Evolutionary conservation across 2,113 vertebrate genomes (phyloP).

Genomic region (Lampris megalopsis): DNA sequence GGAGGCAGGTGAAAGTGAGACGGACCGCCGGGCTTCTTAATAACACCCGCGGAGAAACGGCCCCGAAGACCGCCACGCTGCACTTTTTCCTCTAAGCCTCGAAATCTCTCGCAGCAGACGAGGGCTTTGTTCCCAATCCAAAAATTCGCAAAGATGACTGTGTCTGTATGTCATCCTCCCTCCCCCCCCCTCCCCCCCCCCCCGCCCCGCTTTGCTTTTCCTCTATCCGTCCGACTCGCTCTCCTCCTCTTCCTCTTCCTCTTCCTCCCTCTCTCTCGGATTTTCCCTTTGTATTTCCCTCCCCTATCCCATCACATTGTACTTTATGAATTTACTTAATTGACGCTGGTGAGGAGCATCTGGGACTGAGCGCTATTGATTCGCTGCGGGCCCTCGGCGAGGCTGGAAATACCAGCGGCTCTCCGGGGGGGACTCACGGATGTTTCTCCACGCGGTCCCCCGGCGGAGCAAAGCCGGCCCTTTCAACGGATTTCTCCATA

Average conservation of each 20-base stretch:
- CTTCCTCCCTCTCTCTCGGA: constrained; percentile 2
- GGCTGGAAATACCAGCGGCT: constrained; percentile 77
- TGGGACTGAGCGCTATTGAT: constrained; percentile 76
- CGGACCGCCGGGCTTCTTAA: constrained; percentile 69
- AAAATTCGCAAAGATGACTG: constrained; percentile 46
- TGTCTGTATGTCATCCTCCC: not conserved
- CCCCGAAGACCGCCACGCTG: constrained; percentile 29
- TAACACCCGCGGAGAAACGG: constrained; percentile 60
- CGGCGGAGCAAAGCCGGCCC: constrained; percentile 48
- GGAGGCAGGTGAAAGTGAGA: constrained; percentile 73
- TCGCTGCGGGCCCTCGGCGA: constrained; percentile 67
- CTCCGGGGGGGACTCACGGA: constrained; percentile 68
- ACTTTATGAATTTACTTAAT: constrained; percentile 82
- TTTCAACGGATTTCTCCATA: constrained; percentile 75
- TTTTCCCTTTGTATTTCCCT: constrained; percentile 23
- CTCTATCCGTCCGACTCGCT: not conserved
- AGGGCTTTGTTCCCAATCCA: constrained; percentile 39
- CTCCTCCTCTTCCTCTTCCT: not conserved
- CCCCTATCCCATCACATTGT: constrained; percentile 51
- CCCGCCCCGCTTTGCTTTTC: not conserved
- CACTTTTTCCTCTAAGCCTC: constrained; percentile 29
- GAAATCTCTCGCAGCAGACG: constrained; percentile 17
- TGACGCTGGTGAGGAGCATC: constrained; percentile 64
- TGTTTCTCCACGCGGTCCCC: constrained; percentile 64
- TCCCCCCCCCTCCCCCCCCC: constrained; percentile 6